Evolutionary conservation across 1,140 invertebrate species (phyloP), one percentile per base, ranked within the genome.

Genomic region (Bombus consobrinus): DNA sequence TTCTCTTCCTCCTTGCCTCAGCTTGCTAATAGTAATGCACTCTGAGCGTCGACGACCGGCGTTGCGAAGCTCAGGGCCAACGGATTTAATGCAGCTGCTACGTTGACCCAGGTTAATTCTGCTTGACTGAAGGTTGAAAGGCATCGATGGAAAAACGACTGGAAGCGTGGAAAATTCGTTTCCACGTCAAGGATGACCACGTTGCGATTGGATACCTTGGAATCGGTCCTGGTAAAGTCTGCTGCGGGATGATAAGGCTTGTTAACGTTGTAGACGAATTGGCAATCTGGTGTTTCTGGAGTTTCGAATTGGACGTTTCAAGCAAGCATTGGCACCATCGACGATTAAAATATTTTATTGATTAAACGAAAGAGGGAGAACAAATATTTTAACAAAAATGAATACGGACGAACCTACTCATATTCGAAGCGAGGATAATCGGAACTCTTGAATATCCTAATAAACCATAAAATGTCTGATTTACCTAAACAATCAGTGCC

Each of bases 21-120:
- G 4, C 41, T 41, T 37, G 57, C 81, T 43, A 41, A 82, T 64
- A 82, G 74, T 39, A 82, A 75, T 64, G 71, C 71, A 72, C 47
- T 32, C 18, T 28, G 39, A 10, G 28, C 22, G 15, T 37, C 34
- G 59, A 78, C 25, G 59, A 34, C 28, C 37, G 18, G 9, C 3
- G 39, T 43, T 62, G 34, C 8, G 25, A 18, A 69, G 64, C 39
- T 66, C 32, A 8, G 53, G 25, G 34, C 41, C n/a, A 47, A 53
- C 37, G 57, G 57, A 41, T 64, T 77, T 59, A 64, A 77, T 25
- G 28, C 57, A 41, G 75, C 25, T 9, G 74, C 53, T 62, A 41
- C 37, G 37, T n/a, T n/a, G 57, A 28, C 22, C 57, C 15, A 1
- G 37, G 75, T 62, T 62, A 77, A 64, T 41, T 77, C 59, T 22